Base-by-base conservation (phyloP, 2,113 vertebrate genomes). In the Anguilla rostrata region DNA sequence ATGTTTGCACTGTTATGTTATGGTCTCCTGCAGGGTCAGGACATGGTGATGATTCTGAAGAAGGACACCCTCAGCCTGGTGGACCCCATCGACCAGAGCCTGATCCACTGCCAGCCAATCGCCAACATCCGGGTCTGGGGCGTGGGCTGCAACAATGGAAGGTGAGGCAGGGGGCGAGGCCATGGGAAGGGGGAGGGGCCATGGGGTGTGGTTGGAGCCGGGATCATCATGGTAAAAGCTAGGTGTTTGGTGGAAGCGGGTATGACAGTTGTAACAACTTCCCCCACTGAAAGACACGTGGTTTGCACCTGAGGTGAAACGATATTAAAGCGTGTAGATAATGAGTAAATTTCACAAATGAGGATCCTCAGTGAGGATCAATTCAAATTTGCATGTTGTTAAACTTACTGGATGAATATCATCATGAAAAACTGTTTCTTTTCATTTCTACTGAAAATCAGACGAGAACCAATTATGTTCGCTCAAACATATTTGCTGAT, bases 91-190 rank as follows among this genome's bases (percentile, higher is more conserved):
- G 97, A 99, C 93, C 96, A 89, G 92, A 97, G 97, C 90, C 95
- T 97, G 82, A 96, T 99, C 89, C 97, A 98, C 89, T 94, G 93
- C 90, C 98, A 99, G 91, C 98, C 97, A 93, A 97, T 99, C 91
- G 95, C 97, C 91, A 98, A 97, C 94, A 99, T 99, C 89, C 98
- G 98, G 0, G 97, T 99, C 22, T 99, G 98, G 98, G 98, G 98
- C 0, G 98, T 99, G 88, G 98, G 98, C 93, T 98, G 98, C 95
- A 96, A 98, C 94, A 97, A 98, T 0, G 98, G 98, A 94, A 98
- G 98, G 98, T 98, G 90, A 95, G 96, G 7, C 12, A n/a, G 78
- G 34, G 16, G 26, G 34, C 39, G 49, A 7, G n/a, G n/a, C 60
- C 22, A 66, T 9, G 71, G 71, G 71, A 34, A 75, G 34, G 71